Evolutionary conservation across 1,140 invertebrate species (phyloP).

Genomic region (Ruditapes philippinarum): DNA sequence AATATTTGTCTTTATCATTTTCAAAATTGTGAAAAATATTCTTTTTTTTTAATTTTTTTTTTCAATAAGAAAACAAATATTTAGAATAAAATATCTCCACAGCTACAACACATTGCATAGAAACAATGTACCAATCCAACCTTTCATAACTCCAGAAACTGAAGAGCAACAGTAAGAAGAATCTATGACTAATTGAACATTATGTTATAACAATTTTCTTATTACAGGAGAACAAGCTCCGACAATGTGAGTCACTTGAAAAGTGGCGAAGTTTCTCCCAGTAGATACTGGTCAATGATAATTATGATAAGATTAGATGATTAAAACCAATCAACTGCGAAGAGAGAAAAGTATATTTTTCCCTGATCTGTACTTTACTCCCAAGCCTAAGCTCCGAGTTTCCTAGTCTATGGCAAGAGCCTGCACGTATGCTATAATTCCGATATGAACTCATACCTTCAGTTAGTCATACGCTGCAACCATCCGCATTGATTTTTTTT

Average conservation of each 20-base stretch:
- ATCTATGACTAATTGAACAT: constrained; percentile 10
- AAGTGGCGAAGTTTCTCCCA: not conserved
- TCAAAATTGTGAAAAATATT: too few relatives aligned
- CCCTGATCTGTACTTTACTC: not conserved
- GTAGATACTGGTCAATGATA: constrained; percentile 29
- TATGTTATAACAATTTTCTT: not conserved
- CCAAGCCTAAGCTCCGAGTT: too few relatives aligned
- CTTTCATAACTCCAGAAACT: too few relatives aligned
- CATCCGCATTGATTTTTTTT: too few relatives aligned
- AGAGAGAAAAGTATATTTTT: not conserved
- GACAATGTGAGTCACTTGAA: not conserved
- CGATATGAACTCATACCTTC: not conserved
- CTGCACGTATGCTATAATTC: not conserved
- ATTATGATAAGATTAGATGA: not conserved
- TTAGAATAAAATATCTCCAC: too few relatives aligned
- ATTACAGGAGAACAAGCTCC: not conserved
- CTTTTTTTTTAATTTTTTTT: too few relatives aligned
- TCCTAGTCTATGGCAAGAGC: not conserved
- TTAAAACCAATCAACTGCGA: constrained; percentile 18
- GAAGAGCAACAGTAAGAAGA: not conserved
- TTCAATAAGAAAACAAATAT: too few relatives aligned
- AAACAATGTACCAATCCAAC: too few relatives aligned
- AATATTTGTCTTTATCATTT: too few relatives aligned
- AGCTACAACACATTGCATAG: too few relatives aligned
- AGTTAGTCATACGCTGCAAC: not conserved